phyloP scores from a whole-genome alignment of 2,113 vertebrate genomes.

The Protomyctophum bolini region DNA sequence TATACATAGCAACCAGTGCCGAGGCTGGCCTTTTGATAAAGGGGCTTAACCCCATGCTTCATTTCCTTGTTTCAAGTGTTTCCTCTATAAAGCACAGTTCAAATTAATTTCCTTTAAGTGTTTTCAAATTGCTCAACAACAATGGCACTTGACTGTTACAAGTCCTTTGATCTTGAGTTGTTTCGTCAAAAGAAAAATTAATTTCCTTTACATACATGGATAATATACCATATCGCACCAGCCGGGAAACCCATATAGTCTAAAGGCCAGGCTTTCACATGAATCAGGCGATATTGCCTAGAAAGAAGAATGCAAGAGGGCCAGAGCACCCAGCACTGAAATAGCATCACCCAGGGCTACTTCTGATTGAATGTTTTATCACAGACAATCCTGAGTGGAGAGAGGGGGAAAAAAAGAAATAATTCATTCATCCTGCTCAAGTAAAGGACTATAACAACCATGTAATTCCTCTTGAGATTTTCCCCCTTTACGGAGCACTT shows the following conservation, averaged over 20 bases:
- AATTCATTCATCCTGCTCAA: slow-evolving; percentile 78
- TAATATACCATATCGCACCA: slow-evolving; percentile 31
- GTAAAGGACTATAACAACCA: slow-evolving; percentile 74
- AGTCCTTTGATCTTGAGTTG: slow-evolving; percentile 63
- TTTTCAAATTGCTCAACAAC: slow-evolving; percentile 50
- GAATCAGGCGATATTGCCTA: slow-evolving; percentile 75
- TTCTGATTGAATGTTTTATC: slow-evolving; percentile 82
- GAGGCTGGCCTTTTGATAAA: slow-evolving; percentile 55
- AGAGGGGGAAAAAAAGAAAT: slow-evolving; percentile 50
- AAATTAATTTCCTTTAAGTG: slow-evolving; percentile 40
- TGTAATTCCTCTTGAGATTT: slow-evolving; percentile 76
- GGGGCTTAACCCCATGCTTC: slow-evolving; percentile 44
- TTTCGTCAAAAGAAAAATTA: slow-evolving; percentile 7
- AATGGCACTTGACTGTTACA: slow-evolving; percentile 50
- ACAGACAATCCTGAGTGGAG: slow-evolving; percentile 74
- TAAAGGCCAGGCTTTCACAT: slow-evolving; percentile 59
- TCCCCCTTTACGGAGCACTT: slow-evolving; percentile 63
- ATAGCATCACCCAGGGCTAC: slow-evolving; percentile 79
- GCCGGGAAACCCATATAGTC: slow-evolving; percentile 66
- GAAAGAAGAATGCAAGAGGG: slow-evolving; percentile 68
- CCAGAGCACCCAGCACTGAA: slow-evolving; percentile 67
- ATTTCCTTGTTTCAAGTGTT: slow-evolving; percentile 53
- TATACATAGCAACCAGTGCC: slow-evolving; percentile 49
- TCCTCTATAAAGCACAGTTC: slow-evolving; percentile 40
- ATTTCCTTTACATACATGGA: slow-evolving; percentile 58